Evolutionary conservation across 2,113 vertebrate species (phyloP).

Genomic region (Seriola rivoliana): DNA sequence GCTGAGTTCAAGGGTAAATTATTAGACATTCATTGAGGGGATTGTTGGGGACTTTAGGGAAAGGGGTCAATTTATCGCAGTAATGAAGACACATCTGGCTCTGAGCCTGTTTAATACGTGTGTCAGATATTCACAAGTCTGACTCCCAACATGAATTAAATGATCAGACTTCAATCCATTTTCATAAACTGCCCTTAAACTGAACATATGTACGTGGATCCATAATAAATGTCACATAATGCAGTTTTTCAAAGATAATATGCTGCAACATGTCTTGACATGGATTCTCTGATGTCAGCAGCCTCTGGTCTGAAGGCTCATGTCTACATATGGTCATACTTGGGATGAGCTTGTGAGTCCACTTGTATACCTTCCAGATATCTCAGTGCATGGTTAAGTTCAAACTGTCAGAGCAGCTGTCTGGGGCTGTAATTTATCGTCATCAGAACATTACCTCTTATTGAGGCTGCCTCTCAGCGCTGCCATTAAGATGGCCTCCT

Average conservation of each 20-base stretch:
- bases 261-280: neutral
- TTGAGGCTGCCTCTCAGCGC: slow-evolving; percentile 93
- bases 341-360: slow-evolving; percentile 31
- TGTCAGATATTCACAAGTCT: neutral
- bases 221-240: neutral
- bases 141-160: neutral
- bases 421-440: slow-evolving; percentile 32
- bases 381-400: slow-evolving; percentile 52
- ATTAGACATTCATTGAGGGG: neutral
- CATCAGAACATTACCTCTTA: slow-evolving; percentile 80
- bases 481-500: slow-evolving; percentile 95
- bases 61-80: neutral
- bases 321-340: slow-evolving; percentile 51
- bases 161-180: neutral
- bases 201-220: neutral
- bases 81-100: neutral
- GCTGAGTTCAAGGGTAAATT: neutral
- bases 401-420: slow-evolving; percentile 61
- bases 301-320: slow-evolving; percentile 17
- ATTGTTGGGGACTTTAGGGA: neutral
- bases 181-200: neutral
- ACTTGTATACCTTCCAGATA: slow-evolving; percentile 46
- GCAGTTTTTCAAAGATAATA: neutral
- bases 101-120: neutral
- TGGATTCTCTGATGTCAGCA: neutral